These are phyloP conservation scores for Poicephalus meyeri DNA, from an alignment of 2,113 vertebrate species.

Conservation along the genomic window DNA sequence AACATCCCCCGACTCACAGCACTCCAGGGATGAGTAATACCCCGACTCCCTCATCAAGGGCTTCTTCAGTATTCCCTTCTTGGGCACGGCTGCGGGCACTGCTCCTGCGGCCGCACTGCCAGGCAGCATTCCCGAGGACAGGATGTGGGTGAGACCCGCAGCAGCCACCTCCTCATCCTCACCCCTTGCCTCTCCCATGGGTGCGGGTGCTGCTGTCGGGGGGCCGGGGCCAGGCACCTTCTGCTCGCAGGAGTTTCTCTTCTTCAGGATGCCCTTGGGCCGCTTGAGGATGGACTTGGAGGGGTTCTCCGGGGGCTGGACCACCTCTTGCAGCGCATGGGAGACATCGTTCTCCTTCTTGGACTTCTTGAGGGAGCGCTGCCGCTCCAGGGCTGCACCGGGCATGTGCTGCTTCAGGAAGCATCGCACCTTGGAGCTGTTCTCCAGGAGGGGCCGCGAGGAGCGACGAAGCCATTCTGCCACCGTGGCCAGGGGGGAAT, in stretches of 20 bases:
- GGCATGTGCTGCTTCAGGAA: conserved; percentile 85
- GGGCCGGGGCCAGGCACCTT: conserved; percentile 53
- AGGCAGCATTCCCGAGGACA: neutral
- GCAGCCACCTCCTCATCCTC: neutral
- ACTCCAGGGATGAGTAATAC: conserved; percentile 90
- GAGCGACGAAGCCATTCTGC: conserved; percentile 90
- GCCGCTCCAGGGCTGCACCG: conserved; percentile 73
- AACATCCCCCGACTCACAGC: conserved; percentile 74
- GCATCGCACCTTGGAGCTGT: conserved; percentile 89
- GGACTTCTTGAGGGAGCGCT: conserved; percentile 92
- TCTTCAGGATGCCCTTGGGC: conserved; percentile 92
- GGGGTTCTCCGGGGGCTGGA: neutral
- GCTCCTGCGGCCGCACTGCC: rapidly evolving
- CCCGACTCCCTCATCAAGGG: conserved; percentile 84
- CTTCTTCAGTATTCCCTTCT: conserved; percentile 95
- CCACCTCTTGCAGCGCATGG: conserved; percentile 74
- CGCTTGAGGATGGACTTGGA: conserved; percentile 75
- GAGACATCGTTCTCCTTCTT: conserved; percentile 91
- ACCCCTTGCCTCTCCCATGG: neutral
- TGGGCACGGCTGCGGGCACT: conserved; percentile 58
- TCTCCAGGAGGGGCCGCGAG: conserved; percentile 90
- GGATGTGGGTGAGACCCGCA: neutral
- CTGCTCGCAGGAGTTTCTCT: conserved; percentile 71
- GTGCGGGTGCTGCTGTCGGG: neutral
- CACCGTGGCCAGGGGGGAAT: conserved; percentile 73